phyloP scores from a whole-genome alignment of 2,797 vertebrate species.

The Artibeus jamaicensis region DNA sequence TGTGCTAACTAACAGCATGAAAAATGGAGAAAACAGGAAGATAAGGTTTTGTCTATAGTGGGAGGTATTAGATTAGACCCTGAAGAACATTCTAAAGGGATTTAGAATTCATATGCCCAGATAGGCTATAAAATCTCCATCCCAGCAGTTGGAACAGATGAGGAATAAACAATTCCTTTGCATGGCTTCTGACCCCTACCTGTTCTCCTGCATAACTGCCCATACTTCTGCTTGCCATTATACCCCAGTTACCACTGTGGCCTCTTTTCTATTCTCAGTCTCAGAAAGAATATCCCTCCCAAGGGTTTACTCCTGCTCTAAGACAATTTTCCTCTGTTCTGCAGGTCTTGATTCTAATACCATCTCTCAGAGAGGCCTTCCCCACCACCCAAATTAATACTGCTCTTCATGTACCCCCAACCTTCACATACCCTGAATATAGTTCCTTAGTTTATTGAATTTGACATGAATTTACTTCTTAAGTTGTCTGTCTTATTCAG shows the following conservation, averaged over 20 bases:
- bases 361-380: not conserved
- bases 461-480: not conserved
- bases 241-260: fast-evolving
- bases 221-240: not conserved
- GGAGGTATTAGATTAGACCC: not conserved
- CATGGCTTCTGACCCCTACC: not conserved
- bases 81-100: not conserved
- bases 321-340: not conserved
- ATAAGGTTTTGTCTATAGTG: not conserved
- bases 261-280: not conserved
- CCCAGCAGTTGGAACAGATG: not conserved
- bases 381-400: not conserved
- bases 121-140: not conserved
- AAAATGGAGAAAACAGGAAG: not conserved
- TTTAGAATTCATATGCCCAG: not conserved
- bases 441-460: not conserved
- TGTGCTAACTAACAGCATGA: not conserved
- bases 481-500: not conserved
- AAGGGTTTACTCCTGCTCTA: not conserved
- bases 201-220: not conserved
- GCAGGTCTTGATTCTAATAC: not conserved
- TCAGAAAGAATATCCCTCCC: not conserved
- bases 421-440: not conserved
- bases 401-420: not conserved
- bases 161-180: not conserved